Percentiles rank a stretch among this genome's conserved stretches.
Conservation (phyloP, 2,888 invertebrate species). For the Orthosia gracilis region DNA sequence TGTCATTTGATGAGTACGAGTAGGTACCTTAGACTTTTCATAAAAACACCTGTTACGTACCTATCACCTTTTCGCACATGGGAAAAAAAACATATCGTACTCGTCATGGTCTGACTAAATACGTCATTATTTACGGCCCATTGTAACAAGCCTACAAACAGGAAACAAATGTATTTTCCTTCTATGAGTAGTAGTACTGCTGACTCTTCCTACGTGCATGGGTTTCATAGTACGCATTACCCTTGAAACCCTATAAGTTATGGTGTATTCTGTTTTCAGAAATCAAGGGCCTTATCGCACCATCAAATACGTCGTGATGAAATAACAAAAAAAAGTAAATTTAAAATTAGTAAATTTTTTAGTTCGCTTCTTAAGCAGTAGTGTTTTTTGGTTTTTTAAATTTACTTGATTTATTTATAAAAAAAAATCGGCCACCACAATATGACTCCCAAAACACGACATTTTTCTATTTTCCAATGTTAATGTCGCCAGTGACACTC, state of each 20-base stretch:
- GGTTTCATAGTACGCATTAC: conserved; percentile 9
- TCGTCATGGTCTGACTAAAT: conserved; percentile 11
- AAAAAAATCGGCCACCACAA: no score
- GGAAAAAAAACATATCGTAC: background rate
- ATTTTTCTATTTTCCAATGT: no score
- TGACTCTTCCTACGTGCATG: conserved; percentile 28
- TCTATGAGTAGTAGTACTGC: background rate
- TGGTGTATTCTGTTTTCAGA: conserved; percentile 8
- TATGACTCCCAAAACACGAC: no score
- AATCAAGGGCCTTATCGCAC: background rate
- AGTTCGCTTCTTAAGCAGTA: no score
- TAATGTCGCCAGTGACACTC: no score
- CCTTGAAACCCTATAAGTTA: conserved; percentile 24
- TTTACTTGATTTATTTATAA: no score
- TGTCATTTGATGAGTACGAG: background rate
- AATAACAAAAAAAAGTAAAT: background rate
- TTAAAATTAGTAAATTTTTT: no score
- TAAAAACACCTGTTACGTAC: conserved; percentile 19
- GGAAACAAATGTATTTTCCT: conserved; percentile 39
- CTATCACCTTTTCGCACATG: background rate
- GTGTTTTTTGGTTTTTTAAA: no score
- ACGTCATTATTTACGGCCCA: conserved; percentile 18
- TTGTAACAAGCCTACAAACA: conserved; percentile 1
- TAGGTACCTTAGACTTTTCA: conserved; percentile 4
- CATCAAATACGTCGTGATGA: background rate